These are phyloP conservation scores for Pseudochromis fuscus DNA, from an alignment of 2,797 vertebrate species.

Conservation along the genomic window DNA sequence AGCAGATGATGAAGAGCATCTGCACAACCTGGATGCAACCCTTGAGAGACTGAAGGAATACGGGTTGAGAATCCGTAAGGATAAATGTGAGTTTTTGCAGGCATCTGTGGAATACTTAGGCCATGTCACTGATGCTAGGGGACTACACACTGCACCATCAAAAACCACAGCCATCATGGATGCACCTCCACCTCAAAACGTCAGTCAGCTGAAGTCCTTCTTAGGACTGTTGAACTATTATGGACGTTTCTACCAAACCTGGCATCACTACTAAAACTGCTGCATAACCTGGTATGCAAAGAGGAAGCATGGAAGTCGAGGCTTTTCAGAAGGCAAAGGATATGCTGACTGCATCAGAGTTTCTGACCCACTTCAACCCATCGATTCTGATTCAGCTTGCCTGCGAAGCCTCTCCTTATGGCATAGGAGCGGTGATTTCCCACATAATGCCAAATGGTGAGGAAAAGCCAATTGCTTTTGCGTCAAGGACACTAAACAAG, in stretches of 20 bases:
- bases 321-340: constrained; percentile 15
- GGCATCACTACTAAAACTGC: not conserved
- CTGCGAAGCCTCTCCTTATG: constrained; percentile 15
- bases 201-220: not conserved
- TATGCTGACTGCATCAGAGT: not conserved
- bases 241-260: constrained; percentile 1
- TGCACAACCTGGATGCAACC: constrained; percentile 9
- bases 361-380: constrained; percentile 12
- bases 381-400: not conserved
- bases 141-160: not conserved
- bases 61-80: not conserved
- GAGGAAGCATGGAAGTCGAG: constrained; percentile 11
- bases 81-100: not conserved
- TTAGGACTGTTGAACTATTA: constrained; percentile 3
- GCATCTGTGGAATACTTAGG: constrained; percentile 12
- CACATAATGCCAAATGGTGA: constrained; percentile 1
- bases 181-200: not conserved
- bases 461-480: constrained; percentile 21
- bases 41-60: constrained; percentile 10
- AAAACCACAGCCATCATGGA: constrained; percentile 7
- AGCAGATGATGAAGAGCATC: not conserved
- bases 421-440: not conserved
- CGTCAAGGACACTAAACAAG: constrained; percentile 18
- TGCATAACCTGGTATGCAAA: constrained; percentile 7
- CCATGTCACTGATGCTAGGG: not conserved